These are phyloP conservation scores for Noctua janthina DNA, from an alignment of 2,888 invertebrate genomes.

Conservation along the genomic window DNA sequence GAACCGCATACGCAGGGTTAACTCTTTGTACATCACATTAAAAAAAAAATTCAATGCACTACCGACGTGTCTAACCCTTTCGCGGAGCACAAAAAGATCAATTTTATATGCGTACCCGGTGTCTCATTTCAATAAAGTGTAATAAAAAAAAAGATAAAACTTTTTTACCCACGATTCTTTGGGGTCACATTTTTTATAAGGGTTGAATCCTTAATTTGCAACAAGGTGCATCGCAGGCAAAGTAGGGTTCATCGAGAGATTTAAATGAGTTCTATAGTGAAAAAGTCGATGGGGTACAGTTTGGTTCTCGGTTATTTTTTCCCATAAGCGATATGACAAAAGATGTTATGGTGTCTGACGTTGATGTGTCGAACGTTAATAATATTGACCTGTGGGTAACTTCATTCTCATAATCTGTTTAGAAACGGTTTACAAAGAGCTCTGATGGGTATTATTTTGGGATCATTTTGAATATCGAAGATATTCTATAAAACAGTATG, in stretches of 20 bases:
- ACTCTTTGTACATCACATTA: slow-evolving; percentile 72
- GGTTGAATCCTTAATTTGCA: slow-evolving; percentile 90
- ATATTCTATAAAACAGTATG: not conserved
- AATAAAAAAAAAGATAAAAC: slow-evolving; percentile 87
- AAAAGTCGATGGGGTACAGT: slow-evolving; percentile 81
- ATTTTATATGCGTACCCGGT: slow-evolving; percentile 89
- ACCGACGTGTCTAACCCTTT: slow-evolving; percentile 84
- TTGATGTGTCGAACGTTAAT: slow-evolving; percentile 81
- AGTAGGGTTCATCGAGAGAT: slow-evolving; percentile 84
- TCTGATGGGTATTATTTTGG: not conserved
- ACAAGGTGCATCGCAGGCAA: slow-evolving; percentile 89
- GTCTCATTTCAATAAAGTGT: slow-evolving; percentile 90
- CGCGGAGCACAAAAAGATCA: slow-evolving; percentile 85
- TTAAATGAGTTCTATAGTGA: slow-evolving; percentile 87
- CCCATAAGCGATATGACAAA: slow-evolving; percentile 81
- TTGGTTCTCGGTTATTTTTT: slow-evolving; percentile 78
- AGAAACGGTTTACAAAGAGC: slow-evolving; percentile 33
- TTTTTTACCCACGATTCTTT: slow-evolving; percentile 89
- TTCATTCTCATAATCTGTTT: slow-evolving; percentile 69
- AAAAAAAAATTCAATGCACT: slow-evolving; percentile 80
- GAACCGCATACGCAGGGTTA: slow-evolving; percentile 86
- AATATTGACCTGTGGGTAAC: slow-evolving; percentile 71
- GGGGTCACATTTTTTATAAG: slow-evolving; percentile 87
- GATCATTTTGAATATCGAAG: not conserved
- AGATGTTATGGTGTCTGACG: slow-evolving; percentile 83